A percentile compares a stretch with the other conserved stretches of the same genome.
phyloP scores from a whole-genome alignment of 2,113 vertebrate species.

The Vulpes vulpes region DNA sequence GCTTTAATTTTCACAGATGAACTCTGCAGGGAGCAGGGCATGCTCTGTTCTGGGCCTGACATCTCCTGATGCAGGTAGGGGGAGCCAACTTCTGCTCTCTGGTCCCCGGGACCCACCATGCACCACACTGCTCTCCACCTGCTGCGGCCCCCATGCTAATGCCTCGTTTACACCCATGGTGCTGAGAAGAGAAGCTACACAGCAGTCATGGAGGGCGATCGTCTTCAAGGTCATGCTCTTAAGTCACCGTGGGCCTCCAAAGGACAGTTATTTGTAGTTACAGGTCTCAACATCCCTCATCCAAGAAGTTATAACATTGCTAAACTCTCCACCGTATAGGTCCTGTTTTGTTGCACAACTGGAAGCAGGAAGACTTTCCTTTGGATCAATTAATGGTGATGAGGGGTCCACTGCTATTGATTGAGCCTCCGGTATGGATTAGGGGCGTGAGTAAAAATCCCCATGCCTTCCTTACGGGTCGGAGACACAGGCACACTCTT shows the following conservation, averaged over 20 bases:
- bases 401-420: conserved; percentile 83
- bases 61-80: too few relatives aligned
- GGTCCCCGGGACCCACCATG: too few relatives aligned
- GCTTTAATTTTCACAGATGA: not conserved
- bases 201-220: fast-evolving
- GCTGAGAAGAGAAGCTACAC: not conserved
- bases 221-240: not conserved
- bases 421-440: conserved; percentile 84
- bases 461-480: conserved; percentile 34
- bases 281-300: not conserved
- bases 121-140: too few relatives aligned
- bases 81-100: fast-evolving
- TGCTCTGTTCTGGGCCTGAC: fast-evolving
- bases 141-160: not conserved
- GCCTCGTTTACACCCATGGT: not conserved
- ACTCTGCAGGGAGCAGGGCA: not conserved
- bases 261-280: not conserved
- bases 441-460: conserved; percentile 80
- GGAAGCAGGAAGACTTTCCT: conserved; percentile 73
- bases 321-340: conserved; percentile 56
- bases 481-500: conserved; percentile 58
- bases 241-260: not conserved
- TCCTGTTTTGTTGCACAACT: conserved; percentile 80
- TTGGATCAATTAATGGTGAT: conserved; percentile 81
- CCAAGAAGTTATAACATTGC: not conserved